Percentiles rank a stretch among this genome's conserved stretches.
These are phyloP conservation scores for Phytoseiulus persimilis DNA, from an alignment of 2,888 invertebrate genomes.

Conservation along the genomic window DNA sequence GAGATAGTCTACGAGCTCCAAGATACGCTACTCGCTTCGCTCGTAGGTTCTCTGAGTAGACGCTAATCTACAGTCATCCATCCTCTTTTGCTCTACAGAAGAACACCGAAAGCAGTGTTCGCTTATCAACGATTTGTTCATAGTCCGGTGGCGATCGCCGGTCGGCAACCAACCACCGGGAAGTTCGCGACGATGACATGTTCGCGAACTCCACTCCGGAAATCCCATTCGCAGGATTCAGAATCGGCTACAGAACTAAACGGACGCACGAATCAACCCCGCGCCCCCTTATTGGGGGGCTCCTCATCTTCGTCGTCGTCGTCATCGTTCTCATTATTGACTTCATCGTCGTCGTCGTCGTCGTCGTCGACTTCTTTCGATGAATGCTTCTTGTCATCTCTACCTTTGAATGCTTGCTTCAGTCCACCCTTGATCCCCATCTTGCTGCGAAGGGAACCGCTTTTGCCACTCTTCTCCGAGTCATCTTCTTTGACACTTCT, in stretches of 20 bases:
- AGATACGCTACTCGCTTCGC: no score
- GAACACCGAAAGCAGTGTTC: no score
- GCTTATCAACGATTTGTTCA: no score
- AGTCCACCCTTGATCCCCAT: conserved; percentile 20
- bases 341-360: not conserved
- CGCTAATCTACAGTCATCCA: no score
- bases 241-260: not conserved
- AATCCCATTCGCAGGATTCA: no score
- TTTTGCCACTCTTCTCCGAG: not conserved
- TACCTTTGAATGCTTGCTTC: conserved; percentile 35
- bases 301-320: not conserved
- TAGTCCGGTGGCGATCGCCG: no score
- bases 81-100: no score
- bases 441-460: not conserved
- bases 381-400: not conserved
- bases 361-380: not conserved
- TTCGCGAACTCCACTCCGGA: no score
- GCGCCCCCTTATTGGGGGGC: not conserved
- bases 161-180: no score
- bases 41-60: no score
- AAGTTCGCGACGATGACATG: no score
- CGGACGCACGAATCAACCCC: not conserved
- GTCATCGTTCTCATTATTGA: not conserved
- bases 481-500: not conserved
- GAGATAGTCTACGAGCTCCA: no score